These are phyloP conservation scores for Ophthalmolycus amberensis DNA, from an alignment of 2,113 vertebrate genomes.

Conservation along the genomic window DNA sequence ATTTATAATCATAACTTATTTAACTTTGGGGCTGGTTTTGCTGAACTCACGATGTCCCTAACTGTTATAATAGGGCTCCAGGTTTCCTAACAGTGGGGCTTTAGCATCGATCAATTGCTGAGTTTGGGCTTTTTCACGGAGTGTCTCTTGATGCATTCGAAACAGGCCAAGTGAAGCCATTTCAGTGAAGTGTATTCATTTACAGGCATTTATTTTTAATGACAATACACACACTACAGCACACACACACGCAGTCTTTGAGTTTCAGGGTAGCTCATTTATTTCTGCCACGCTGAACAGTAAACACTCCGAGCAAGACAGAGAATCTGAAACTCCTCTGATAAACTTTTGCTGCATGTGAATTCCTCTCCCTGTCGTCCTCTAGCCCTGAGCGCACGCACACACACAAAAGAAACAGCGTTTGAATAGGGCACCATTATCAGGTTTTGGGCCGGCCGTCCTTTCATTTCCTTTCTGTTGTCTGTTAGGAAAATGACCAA, in stretches of 20 bases:
- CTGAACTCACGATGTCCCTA: slow-evolving; percentile 60
- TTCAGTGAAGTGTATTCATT: slow-evolving; percentile 40
- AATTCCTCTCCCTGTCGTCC: slow-evolving; percentile 35
- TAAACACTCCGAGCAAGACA: slow-evolving; percentile 28
- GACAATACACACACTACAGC: slow-evolving; percentile 40
- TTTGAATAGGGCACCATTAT: slow-evolving; percentile 40
- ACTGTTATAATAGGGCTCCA: slow-evolving; percentile 40
- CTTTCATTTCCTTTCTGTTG: slow-evolving; percentile 40
- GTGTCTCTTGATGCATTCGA: slow-evolving; percentile 41
- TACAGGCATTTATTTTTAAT: slow-evolving; percentile 59
- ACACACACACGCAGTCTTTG: slow-evolving; percentile 9
- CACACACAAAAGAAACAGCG: background rate
- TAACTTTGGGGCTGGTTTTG: slow-evolving; percentile 64
- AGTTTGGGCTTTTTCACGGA: slow-evolving; percentile 36
- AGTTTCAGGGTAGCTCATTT: slow-evolving; percentile 48
- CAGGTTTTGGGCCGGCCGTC: slow-evolving; percentile 40
- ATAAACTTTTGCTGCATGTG: slow-evolving; percentile 52
- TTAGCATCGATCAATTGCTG: slow-evolving; percentile 54
- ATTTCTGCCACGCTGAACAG: slow-evolving; percentile 49
- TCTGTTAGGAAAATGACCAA: slow-evolving; percentile 57
- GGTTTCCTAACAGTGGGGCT: slow-evolving; percentile 35
- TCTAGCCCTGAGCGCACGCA: slow-evolving; percentile 6
- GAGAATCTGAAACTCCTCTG: slow-evolving; percentile 50
- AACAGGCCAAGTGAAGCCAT: slow-evolving; percentile 25
- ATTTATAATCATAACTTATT: slow-evolving; percentile 73